These are phyloP conservation scores for Hippoglossus hippoglossus DNA, from an alignment of 2,797 vertebrate genomes.

Conservation along the genomic window DNA sequence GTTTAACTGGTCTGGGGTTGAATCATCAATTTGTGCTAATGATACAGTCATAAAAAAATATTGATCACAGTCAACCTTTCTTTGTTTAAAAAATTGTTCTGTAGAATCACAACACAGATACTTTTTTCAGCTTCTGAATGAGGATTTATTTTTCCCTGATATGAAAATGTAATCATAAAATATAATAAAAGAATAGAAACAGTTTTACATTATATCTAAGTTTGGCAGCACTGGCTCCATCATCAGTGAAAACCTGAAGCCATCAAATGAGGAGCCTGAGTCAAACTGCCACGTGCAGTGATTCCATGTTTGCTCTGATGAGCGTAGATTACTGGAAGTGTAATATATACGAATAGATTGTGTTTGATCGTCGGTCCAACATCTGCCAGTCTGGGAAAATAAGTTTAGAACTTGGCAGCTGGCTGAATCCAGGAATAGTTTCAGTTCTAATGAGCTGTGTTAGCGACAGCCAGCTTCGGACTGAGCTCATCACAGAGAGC, in stretches of 20 bases:
- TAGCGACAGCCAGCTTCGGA: constrained; percentile 22
- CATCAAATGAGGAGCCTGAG: constrained; percentile 5
- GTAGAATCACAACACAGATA: neutral
- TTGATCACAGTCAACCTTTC: no score
- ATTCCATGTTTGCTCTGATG: constrained; percentile 36
- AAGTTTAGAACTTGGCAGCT: constrained; percentile 56
- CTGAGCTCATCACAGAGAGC: constrained; percentile 11
- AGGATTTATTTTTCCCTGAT: neutral
- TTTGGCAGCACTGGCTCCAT: constrained; percentile 8
- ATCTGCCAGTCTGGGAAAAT: constrained; percentile 33
- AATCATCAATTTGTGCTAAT: no score
- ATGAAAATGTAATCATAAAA: neutral
- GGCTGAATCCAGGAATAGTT: constrained; percentile 54
- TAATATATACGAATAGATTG: constrained; percentile 57
- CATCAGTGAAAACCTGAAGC: neutral
- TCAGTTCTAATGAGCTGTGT: constrained; percentile 43
- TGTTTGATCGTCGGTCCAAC: constrained; percentile 40
- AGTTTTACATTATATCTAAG: neutral
- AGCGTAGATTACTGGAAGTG: constrained; percentile 14
- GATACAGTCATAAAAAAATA: neutral
- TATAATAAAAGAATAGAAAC: neutral
- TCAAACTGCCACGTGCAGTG: neutral
- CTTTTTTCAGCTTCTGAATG: neutral
- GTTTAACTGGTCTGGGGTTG: no score
- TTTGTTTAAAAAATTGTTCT: neutral